Evolutionary conservation across 2,113 vertebrate species (phyloP).

Genomic region (Peucedramus taeniatus): DNA sequence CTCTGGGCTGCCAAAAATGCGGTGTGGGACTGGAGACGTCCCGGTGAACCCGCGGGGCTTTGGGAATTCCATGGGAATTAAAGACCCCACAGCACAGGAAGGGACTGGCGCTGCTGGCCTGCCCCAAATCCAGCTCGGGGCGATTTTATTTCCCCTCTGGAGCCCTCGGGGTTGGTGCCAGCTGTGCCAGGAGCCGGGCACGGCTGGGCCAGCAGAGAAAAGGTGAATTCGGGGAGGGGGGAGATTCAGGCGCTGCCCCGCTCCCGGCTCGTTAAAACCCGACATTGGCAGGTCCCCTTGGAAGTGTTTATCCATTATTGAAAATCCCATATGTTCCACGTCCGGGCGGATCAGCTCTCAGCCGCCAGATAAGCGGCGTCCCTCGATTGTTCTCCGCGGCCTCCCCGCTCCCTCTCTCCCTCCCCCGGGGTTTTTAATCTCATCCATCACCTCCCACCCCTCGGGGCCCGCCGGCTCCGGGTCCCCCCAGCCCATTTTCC

Average conservation of each 20-base stretch:
- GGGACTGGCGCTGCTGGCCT: not conserved
- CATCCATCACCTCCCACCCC: conserved; percentile 14
- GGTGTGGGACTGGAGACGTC: not conserved
- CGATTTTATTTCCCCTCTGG: not conserved
- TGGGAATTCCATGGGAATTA: not conserved
- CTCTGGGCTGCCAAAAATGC: not conserved
- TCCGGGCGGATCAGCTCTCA: conserved; percentile 28
- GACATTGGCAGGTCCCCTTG: not conserved
- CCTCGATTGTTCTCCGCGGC: not conserved
- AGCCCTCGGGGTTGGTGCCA: not conserved
- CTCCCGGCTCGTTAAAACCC: conserved; percentile 11
- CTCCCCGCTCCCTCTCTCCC: not conserved
- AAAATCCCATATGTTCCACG: conserved; percentile 35
- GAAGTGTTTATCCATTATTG: conserved; percentile 52
- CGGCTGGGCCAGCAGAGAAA: not conserved
- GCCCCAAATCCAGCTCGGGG: not conserved
- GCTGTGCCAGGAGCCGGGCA: not conserved
- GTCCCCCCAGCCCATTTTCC: not conserved
- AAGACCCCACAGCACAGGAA: not conserved
- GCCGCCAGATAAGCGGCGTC: not conserved
- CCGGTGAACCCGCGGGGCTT: not conserved
- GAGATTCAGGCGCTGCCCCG: not conserved
- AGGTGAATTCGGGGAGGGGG: not conserved
- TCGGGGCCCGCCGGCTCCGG: not conserved
- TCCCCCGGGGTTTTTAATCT: conserved; percentile 10